Evolutionary conservation across 2,888 invertebrate species (phyloP).

Genomic region (Hypena proboscidalis): DNA sequence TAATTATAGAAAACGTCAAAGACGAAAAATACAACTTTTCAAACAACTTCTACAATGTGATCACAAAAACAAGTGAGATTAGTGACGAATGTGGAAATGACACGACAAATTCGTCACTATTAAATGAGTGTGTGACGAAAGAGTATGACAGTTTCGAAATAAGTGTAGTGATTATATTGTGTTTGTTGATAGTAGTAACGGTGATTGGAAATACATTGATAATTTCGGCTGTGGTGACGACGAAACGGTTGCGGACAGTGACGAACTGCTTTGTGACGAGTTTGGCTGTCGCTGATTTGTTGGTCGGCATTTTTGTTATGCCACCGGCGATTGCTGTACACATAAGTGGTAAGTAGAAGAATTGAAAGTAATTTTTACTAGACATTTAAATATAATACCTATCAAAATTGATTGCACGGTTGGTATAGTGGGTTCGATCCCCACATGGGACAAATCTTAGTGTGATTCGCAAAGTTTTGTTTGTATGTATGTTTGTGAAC

Average conservation of each 20-base stretch:
- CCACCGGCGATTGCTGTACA: conserved; percentile 97
- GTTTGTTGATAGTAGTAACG: conserved; percentile 89
- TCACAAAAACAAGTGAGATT: conserved; percentile 46
- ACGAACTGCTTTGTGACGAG: conserved; percentile 98
- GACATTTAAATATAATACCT: no score
- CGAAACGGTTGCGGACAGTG: conserved; percentile 94
- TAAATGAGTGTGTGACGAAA: conserved; percentile 41
- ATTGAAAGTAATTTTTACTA: no score
- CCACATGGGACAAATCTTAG: no score
- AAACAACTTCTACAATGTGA: conserved; percentile 61
- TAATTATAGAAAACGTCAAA: conserved; percentile 60
- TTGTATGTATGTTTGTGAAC: no score
- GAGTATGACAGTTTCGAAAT: conserved; percentile 80
- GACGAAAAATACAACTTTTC: conserved; percentile 63
- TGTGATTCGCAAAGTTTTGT: no score
- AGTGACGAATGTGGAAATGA: conserved; percentile 41
- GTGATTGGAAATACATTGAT: conserved; percentile 95
- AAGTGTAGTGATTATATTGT: conserved; percentile 87
- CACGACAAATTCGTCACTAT: conserved; percentile 38
- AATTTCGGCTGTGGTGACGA: conserved; percentile 94
- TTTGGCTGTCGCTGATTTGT: conserved; percentile 95
- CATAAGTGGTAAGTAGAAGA: conserved; percentile 92
- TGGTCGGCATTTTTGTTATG: conserved; percentile 97
- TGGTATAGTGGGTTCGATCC: no score
- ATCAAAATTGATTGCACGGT: no score